These are phyloP conservation scores for Patiria pectinifera DNA, from an alignment of 53 echinoderm and acorn worm species.

Conservation along the genomic window DNA sequence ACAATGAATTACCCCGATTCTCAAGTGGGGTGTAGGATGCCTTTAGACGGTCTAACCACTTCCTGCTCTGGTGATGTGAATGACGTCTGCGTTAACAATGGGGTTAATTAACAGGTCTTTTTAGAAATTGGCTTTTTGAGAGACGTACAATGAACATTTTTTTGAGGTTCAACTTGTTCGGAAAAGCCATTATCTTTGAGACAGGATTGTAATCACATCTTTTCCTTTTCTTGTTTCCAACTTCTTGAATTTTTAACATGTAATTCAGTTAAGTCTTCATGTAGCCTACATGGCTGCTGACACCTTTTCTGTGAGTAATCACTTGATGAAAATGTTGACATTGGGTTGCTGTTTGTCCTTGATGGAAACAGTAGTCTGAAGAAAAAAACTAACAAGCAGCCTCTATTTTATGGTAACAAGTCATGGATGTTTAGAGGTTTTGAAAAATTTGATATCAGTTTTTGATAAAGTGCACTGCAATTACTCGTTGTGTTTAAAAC, in stretches of 20 bases:
- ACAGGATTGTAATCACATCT: neutral
- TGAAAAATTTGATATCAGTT: too few relatives aligned
- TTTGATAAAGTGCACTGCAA: too few relatives aligned
- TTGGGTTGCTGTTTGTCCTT: neutral
- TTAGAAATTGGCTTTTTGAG: neutral
- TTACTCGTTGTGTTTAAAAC: too few relatives aligned
- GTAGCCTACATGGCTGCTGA: neutral
- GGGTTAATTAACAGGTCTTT: slow-evolving; percentile 7
- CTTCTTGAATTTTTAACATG: neutral
- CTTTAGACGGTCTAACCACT: neutral
- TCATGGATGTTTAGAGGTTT: too few relatives aligned
- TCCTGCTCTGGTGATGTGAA: neutral
- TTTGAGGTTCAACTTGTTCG: neutral
- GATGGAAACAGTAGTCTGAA: too few relatives aligned
- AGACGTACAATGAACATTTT: neutral
- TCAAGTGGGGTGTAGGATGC: slow-evolving; percentile 4
- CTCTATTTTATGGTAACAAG: too few relatives aligned
- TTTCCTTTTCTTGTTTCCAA: neutral
- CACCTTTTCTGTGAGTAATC: neutral
- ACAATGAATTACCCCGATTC: slow-evolving; percentile 40
- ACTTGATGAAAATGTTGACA: neutral
- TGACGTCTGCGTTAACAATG: slow-evolving; percentile 5
- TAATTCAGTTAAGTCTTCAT: neutral
- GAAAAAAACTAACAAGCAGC: too few relatives aligned
- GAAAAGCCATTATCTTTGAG: neutral